These are phyloP conservation scores for Charaxes varanes DNA, from an alignment of 1,140 invertebrate species.

Conservation along the genomic window DNA sequence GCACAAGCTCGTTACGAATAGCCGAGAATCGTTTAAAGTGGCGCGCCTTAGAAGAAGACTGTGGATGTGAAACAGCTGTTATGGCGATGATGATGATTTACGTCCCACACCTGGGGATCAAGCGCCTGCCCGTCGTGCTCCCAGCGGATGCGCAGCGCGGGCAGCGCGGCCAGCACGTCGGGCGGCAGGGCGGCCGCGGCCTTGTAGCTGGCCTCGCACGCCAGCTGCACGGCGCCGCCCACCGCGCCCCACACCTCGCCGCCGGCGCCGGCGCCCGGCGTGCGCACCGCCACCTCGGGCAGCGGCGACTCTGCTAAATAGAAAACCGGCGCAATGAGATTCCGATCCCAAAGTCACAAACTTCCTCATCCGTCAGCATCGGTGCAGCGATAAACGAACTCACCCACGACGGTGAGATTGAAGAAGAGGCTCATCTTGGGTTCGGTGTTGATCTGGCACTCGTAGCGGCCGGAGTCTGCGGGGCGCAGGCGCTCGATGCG, in stretches of 20 bases:
- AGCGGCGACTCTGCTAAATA: constrained; percentile 28
- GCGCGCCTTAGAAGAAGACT: too few relatives aligned
- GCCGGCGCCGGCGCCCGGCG: constrained; percentile 8
- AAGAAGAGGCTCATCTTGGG: constrained; percentile 84
- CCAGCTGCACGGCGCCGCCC: constrained; percentile 47
- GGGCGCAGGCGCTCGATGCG: constrained; percentile 78
- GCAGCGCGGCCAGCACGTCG: constrained; percentile 25
- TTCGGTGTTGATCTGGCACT: constrained; percentile 87
- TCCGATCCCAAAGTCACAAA: neutral
- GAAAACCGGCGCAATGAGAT: neutral
- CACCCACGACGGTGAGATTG: constrained; percentile 79
- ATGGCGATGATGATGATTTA: too few relatives aligned
- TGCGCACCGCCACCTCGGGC: constrained; percentile 29
- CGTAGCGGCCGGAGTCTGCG: constrained; percentile 82
- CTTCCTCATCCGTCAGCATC: neutral
- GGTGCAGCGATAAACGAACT: constrained; percentile 26
- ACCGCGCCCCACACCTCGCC: constrained; percentile 21
- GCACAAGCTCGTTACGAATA: too few relatives aligned
- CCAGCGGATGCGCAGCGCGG: constrained; percentile 48
- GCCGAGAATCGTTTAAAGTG: too few relatives aligned
- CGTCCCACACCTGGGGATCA: constrained; percentile 50
- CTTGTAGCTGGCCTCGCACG: constrained; percentile 49
- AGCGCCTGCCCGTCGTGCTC: constrained; percentile 35
- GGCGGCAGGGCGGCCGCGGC: constrained; percentile 13
- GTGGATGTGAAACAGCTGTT: too few relatives aligned